A percentile compares a stretch with the other conserved stretches of the same genome.
These are phyloP conservation scores for Stenotaenia linearis DNA, from an alignment of 2,888 invertebrate genomes.

Conservation along the genomic window DNA sequence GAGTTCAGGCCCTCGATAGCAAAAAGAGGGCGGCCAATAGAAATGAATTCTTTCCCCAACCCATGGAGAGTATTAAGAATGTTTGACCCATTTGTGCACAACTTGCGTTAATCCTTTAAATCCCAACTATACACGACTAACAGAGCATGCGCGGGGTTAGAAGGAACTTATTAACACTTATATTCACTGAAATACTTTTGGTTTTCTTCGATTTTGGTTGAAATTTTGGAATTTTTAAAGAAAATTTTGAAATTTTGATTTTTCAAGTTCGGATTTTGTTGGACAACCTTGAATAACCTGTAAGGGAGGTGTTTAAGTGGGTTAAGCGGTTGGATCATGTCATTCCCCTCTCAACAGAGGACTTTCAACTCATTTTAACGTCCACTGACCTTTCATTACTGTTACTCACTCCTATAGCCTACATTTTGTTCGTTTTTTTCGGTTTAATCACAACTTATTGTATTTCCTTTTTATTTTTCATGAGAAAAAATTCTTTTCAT, in stretches of 20 bases:
- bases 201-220: no score
- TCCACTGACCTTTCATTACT: background rate
- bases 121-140: background rate
- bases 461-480: background rate
- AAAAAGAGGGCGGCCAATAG: background rate
- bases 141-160: background rate
- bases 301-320: background rate
- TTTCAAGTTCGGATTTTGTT: background rate
- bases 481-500: background rate
- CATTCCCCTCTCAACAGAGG: background rate
- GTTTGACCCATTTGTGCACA: background rate
- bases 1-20: background rate
- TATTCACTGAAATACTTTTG: no score
- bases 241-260: background rate
- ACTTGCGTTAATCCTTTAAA: background rate
- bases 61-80: background rate
- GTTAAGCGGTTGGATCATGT: background rate
- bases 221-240: background rate
- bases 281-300: background rate
- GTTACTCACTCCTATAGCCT: background rate
- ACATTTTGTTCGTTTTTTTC: background rate
- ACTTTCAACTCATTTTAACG: background rate
- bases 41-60: background rate
- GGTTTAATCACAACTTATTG: background rate
- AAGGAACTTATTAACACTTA: no score